A percentile compares a stretch with the other conserved stretches of the same genome.
phyloP scores from a whole-genome alignment of 2,797 vertebrate genomes.

The Sitta carolinensis region DNA sequence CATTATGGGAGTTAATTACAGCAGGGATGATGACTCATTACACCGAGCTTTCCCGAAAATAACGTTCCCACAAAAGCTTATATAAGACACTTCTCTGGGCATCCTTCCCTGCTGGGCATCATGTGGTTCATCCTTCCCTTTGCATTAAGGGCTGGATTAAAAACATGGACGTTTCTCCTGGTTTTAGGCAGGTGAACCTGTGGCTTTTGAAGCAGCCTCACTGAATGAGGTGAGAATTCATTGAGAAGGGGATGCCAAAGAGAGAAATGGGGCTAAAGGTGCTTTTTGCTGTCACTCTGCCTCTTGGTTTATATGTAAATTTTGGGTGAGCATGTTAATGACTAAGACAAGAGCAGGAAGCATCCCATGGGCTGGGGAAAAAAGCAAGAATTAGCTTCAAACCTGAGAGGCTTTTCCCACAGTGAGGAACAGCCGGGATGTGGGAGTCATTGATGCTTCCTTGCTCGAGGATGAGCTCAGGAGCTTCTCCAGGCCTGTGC shows the following conservation, averaged over 20 bases:
- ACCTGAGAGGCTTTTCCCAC: constrained; percentile 15
- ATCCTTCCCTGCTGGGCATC: not conserved
- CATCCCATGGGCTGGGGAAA: not conserved
- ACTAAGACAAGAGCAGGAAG: not conserved
- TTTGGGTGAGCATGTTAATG: not conserved
- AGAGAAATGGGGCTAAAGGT: no score
- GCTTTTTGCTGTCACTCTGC: not conserved
- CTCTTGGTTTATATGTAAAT: not conserved
- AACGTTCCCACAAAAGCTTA: constrained; percentile 34
- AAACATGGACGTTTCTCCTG: not conserved
- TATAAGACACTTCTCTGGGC: constrained; percentile 22
- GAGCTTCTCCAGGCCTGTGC: not conserved
- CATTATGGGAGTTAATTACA: constrained; percentile 58
- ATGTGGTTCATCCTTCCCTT: not conserved
- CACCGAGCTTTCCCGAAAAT: constrained; percentile 24
- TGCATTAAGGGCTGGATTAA: not conserved
- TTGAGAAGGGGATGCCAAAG: no score
- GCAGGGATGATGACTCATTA: constrained; percentile 51
- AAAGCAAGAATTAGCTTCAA: not conserved
- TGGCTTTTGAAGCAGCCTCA: not conserved
- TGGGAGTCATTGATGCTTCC: constrained; percentile 56
- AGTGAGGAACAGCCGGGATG: not conserved
- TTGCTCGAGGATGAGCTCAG: constrained; percentile 16
- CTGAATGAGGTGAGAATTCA: no score
- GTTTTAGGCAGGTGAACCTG: not conserved